Percentiles rank a stretch among this genome's conserved stretches.
These are phyloP conservation scores for Odontesthes bonariensis DNA, from an alignment of 2,113 vertebrate genomes.

Conservation along the genomic window DNA sequence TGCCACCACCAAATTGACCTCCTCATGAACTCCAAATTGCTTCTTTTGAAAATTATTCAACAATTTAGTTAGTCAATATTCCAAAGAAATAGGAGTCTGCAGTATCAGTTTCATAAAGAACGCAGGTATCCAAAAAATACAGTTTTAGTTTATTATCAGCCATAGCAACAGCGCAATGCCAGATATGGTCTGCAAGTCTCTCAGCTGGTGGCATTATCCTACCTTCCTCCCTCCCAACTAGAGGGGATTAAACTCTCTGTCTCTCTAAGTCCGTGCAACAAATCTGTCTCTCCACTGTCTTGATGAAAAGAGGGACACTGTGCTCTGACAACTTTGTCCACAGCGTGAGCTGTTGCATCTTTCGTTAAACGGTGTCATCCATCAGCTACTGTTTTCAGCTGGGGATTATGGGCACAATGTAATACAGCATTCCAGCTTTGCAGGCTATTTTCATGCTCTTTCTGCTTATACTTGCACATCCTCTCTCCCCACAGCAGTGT, in stretches of 20 bases:
- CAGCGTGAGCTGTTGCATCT: not conserved
- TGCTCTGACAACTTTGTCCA: not conserved
- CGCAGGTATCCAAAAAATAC: not conserved
- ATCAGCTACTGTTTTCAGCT: conserved; percentile 27
- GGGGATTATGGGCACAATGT: conserved; percentile 39
- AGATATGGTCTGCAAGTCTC: conserved; percentile 44
- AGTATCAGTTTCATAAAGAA: not conserved
- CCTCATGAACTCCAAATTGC: not conserved
- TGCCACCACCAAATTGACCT: not conserved
- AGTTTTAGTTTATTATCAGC: conserved; percentile 48
- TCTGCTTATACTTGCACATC: conserved; percentile 47
- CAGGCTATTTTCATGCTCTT: conserved; percentile 17
- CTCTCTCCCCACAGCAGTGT: conserved; percentile 21
- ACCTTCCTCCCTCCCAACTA: conserved; percentile 41
- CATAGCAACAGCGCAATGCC: conserved; percentile 39
- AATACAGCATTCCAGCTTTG: conserved; percentile 18
- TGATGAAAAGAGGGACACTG: conserved; percentile 9
- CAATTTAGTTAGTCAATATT: not conserved
- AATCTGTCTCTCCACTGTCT: conserved; percentile 61
- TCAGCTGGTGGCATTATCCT: conserved; percentile 62
- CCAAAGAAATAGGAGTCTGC: not conserved
- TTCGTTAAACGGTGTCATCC: conserved; percentile 14
- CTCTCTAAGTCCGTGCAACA: conserved; percentile 59
- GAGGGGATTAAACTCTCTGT: conserved; percentile 68
- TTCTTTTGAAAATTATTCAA: conserved; percentile 10